These are phyloP conservation scores for Pristionchus maxplancki DNA, from an alignment of 2,888 invertebrate genomes.

Conservation along the genomic window DNA sequence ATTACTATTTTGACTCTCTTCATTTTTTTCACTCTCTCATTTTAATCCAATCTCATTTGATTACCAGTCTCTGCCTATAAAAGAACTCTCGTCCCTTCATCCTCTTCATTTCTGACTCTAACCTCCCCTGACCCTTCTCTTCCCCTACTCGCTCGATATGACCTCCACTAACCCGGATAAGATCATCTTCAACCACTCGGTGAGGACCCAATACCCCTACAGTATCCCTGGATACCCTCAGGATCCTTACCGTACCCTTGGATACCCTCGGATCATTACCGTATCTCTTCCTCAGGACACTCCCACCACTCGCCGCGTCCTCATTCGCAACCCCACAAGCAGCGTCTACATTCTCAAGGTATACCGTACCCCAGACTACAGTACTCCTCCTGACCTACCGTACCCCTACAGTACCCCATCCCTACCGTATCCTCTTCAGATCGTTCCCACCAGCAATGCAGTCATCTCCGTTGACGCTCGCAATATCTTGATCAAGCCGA, in stretches of 20 bases:
- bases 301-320: background rate
- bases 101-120: constrained; percentile 12
- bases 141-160: background rate
- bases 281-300: constrained; percentile 13
- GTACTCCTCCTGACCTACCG: background rate
- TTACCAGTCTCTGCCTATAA: background rate
- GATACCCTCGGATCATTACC: background rate
- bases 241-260: background rate
- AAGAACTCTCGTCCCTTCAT: background rate
- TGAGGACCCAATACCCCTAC: background rate
- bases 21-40: background rate
- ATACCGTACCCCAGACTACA: background rate
- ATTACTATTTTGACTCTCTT: background rate
- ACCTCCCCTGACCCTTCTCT: background rate
- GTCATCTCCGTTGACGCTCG: background rate
- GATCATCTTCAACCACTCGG: constrained; percentile 47
- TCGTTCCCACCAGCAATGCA: background rate
- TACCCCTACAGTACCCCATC: background rate
- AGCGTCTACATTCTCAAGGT: constrained; percentile 29
- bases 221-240: background rate
- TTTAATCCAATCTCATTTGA: background rate
- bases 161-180: constrained; percentile 44
- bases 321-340: constrained; percentile 14
- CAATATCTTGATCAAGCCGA: constrained; percentile 26
- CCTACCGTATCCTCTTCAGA: constrained; percentile 33